A percentile compares a stretch with the other conserved stretches of the same genome.
phyloP scores from a whole-genome alignment of 2,113 vertebrate genomes.

The Paracanthobrama guichenoti region DNA sequence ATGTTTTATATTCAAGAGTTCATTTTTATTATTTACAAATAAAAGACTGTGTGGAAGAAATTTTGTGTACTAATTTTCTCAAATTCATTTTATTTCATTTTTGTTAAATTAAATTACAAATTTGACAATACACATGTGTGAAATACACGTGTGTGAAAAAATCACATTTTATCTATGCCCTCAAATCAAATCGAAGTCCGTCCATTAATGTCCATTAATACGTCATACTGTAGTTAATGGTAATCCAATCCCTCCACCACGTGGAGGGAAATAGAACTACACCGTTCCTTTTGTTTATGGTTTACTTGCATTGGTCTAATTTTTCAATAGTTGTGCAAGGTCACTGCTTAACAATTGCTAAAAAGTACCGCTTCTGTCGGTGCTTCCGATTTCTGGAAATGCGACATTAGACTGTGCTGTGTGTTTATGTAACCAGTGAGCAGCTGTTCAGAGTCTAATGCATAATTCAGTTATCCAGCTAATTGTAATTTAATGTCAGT shows the following conservation, averaged over 20 bases:
- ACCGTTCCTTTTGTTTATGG: neutral
- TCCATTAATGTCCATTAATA: neutral
- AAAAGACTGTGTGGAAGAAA: slow-evolving; percentile 82
- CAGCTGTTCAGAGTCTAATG: neutral
- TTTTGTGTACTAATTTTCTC: neutral
- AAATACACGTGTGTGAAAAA: no score
- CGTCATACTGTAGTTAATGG: neutral
- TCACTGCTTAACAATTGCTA: neutral
- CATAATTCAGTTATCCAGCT: neutral
- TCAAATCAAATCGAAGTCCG: neutral
- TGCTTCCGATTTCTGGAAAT: slow-evolving; percentile 4
- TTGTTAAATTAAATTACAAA: no score
- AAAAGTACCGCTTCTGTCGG: neutral
- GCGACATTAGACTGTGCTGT: neutral
- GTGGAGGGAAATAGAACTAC: slow-evolving; percentile 49
- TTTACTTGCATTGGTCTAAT: neutral
- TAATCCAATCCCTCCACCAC: slow-evolving; percentile 50
- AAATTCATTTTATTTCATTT: no score
- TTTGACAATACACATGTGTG: no score
- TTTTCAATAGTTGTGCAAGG: neutral
- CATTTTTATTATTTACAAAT: slow-evolving; percentile 88
- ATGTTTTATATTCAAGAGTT: slow-evolving; percentile 85
- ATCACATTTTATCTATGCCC: neutral
- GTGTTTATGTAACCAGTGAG: neutral
- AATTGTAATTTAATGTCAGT: slow-evolving; percentile 16